Base-by-base conservation (phyloP, 37 sponge, comb jelly and placozoan genomes). In the Hexactinellida sp. region DNA sequence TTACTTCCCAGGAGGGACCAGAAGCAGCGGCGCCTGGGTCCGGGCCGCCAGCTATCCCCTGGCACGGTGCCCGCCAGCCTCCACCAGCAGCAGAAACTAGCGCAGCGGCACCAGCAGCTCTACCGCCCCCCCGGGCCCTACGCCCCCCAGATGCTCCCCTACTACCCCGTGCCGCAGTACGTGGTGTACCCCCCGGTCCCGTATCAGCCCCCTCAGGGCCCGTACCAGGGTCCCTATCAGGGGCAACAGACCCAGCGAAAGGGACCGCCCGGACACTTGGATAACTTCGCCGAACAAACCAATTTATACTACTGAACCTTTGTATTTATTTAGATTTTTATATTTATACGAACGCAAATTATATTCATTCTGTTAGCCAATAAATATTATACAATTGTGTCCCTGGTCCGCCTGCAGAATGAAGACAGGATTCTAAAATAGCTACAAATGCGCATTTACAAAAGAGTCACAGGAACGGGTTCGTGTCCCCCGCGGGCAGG, bases 51-150 rank as follows among this genome's bases (percentile, higher is more conserved):
- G n/a, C n/a, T n/a, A n/a, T n/a, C n/a, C n/a, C n/a, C 76, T 63
- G 21, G 28, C 25, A 32, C 76, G 5, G 76, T 63, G 3, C 76
- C 76, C 5, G 76, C 76, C 28, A 7, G 19, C 34, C 3, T 63
- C 34, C 76, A 63, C 30, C 76, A 63, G 76, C 76, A 63, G 76
- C 76, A 63, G 76, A 63, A 63, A 63, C 19, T 23, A 63, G 76
- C 76, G 19, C 76, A 63, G 76, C 3, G 34, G 13, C 34, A 25
- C 21, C 76, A 63, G 76, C 21, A n/a, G 76, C 13, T 21, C 30
- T 63, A 23, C 30, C 19, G 19, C 30, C 76, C 76, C 30, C 30
- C 76, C 34, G 21, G 30, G 3, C 76, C 76, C 25, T 10, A 25
- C 76, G 19, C 76, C 76, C 76, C 76, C 34, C 32, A 32, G 32